phyloP scores from a whole-genome alignment of 1,140 invertebrate species.

The Thaumatotibia leucotreta region DNA sequence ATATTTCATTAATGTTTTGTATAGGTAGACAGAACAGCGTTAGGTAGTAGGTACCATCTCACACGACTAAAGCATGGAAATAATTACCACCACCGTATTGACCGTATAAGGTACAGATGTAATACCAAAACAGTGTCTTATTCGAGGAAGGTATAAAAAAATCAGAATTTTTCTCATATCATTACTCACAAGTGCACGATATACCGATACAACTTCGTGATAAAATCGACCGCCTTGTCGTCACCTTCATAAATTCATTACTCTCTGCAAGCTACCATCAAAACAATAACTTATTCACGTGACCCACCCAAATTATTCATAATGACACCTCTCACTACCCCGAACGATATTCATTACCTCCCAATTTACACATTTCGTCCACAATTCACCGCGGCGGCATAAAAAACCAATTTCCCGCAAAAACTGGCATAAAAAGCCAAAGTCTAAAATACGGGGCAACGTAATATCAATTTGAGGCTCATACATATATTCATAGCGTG shows the following conservation, averaged over 20 bases:
- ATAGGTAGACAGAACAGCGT: too few species aligned
- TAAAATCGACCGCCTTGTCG: not conserved
- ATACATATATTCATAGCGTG: conserved; percentile 68
- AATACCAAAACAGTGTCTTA: too few species aligned
- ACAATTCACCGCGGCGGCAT: conserved; percentile 56
- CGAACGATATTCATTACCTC: conserved; percentile 40
- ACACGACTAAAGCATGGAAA: too few species aligned
- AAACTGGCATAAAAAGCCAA: conserved; percentile 48
- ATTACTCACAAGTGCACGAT: not conserved
- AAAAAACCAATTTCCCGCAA: conserved; percentile 66
- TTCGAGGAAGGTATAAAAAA: too few species aligned
- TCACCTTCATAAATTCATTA: not conserved
- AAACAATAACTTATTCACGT: not conserved
- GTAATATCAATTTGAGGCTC: conserved; percentile 72
- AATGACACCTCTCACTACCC: not conserved
- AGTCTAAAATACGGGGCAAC: conserved; percentile 47
- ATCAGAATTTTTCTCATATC: too few species aligned
- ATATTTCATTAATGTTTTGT: too few species aligned
- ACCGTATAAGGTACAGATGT: too few species aligned
- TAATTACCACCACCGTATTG: too few species aligned
- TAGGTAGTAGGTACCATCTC: too few species aligned
- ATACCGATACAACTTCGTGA: too few species aligned
- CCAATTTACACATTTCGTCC: conserved; percentile 63
- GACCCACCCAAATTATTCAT: not conserved
- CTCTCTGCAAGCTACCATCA: not conserved